Percentiles rank a stretch among this genome's conserved stretches.
Conservation (phyloP, 2,797 vertebrate species). For the Pampus argenteus region DNA sequence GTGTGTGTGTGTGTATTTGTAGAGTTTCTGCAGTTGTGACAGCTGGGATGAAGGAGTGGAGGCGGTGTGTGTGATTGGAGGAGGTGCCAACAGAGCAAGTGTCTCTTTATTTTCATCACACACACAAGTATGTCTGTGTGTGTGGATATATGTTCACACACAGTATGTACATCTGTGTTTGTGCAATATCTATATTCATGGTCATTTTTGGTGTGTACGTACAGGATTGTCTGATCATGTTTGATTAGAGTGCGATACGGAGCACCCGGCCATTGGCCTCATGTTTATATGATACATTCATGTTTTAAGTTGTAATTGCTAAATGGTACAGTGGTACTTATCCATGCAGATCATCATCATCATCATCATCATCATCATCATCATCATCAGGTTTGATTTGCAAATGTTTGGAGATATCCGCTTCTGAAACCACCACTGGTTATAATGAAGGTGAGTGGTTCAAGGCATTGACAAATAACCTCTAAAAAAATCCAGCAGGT, state of each 20-base stretch:
- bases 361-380: no score
- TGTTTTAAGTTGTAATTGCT: conserved; percentile 27
- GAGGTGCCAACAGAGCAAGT: conserved; percentile 85
- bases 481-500: neutral
- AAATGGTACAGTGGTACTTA: neutral
- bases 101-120: conserved; percentile 83
- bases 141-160: conserved; percentile 59
- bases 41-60: conserved; percentile 85
- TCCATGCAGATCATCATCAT: neutral
- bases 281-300: conserved; percentile 33
- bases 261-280: neutral
- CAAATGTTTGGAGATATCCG: neutral
- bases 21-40: conserved; percentile 85
- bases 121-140: conserved; percentile 62
- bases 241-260: conserved; percentile 43
- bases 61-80: conserved; percentile 83
- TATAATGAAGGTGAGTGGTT: neutral
- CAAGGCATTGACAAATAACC: neutral
- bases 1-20: conserved; percentile 74
- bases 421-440: neutral
- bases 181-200: conserved; percentile 44
- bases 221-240: conserved; percentile 32
- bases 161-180: conserved; percentile 74
- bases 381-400: neutral
- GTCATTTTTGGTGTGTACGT: conserved; percentile 28